These are phyloP conservation scores for Urocyon cinereoargenteus DNA, from an alignment of 2,797 vertebrate species.

Conservation along the genomic window DNA sequence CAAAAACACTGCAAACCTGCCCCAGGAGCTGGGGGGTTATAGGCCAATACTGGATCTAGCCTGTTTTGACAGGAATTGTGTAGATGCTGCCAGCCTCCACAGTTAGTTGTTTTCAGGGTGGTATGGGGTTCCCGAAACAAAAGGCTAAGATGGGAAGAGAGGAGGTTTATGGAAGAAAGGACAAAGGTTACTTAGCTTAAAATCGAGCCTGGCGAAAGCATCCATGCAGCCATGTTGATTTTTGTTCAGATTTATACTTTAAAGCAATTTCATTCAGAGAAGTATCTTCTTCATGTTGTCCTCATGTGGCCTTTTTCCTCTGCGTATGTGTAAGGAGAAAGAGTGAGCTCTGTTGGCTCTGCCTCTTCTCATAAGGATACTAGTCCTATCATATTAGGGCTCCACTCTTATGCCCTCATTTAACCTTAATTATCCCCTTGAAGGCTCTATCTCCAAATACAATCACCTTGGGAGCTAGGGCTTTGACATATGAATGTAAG, in stretches of 20 bases:
- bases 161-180: neutral
- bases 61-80: neutral
- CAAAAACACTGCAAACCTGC: neutral
- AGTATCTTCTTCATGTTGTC: neutral
- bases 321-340: rapidly evolving
- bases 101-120: neutral
- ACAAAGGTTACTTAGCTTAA: neutral
- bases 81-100: neutral
- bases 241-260: neutral
- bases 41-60: neutral
- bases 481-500: neutral
- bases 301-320: neutral
- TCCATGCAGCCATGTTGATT: neutral
- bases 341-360: neutral
- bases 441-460: neutral
- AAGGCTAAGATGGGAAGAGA: neutral
- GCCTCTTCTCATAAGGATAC: neutral
- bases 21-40: neutral
- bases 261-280: neutral
- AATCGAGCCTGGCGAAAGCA: neutral
- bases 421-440: neutral
- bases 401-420: neutral
- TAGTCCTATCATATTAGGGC: neutral
- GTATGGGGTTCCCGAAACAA: neutral
- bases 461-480: neutral